Percentiles rank a stretch among this genome's conserved stretches.
phyloP scores from a whole-genome alignment of 2,797 vertebrate genomes.

The Vespertilio murinus region DNA sequence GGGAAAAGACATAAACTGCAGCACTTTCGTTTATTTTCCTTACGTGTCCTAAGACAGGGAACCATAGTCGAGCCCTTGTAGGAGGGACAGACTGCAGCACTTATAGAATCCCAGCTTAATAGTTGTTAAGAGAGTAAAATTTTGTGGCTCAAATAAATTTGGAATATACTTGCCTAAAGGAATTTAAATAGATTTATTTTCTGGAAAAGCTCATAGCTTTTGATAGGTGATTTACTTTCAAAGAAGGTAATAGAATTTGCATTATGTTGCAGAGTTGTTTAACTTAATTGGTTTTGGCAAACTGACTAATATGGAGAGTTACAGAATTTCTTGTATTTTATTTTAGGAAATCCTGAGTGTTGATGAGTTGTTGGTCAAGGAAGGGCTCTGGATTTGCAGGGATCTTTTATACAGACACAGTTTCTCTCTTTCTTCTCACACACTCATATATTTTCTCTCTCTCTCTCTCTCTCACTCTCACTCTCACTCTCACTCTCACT shows the following conservation, averaged over 20 bases:
- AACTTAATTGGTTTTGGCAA: background rate
- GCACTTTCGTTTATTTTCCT: background rate
- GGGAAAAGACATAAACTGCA: background rate
- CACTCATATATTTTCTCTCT: too few relatives aligned
- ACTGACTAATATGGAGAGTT: background rate
- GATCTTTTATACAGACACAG: too few relatives aligned
- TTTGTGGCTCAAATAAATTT: constrained; percentile 46
- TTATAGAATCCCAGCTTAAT: background rate
- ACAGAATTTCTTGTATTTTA: background rate
- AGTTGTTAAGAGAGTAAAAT: constrained; percentile 48
- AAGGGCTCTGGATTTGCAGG: background rate
- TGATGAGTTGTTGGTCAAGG: background rate
- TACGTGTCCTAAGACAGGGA: background rate
- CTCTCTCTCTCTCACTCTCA: too few relatives aligned
- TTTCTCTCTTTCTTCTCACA: too few relatives aligned
- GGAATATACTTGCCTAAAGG: background rate
- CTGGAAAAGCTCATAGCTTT: background rate
- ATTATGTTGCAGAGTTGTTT: background rate
- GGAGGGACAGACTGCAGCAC: background rate
- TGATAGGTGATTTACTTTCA: background rate
- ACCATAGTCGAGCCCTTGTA: background rate
- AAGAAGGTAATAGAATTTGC: constrained; percentile 26
- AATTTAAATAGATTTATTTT: constrained; percentile 41
- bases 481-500: too few relatives aligned
- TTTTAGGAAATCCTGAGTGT: constrained; percentile 13